Percentiles rank a stretch among this genome's conserved stretches.
phyloP scores from a whole-genome alignment of 1,140 invertebrate species.

The Idris sp. region DNA sequence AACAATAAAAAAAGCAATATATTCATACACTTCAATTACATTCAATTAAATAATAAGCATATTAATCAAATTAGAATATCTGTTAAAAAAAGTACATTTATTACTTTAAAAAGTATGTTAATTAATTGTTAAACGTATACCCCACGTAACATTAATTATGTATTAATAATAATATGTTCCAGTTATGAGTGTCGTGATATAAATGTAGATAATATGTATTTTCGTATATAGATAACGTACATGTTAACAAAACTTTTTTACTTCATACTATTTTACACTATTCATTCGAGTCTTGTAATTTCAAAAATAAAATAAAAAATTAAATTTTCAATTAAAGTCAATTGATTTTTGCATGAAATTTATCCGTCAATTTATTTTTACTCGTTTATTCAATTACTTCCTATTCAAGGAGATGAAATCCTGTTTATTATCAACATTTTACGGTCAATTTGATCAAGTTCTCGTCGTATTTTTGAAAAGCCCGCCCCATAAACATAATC shows the following conservation, averaged over 20 bases:
- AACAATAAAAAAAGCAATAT: too few relatives aligned
- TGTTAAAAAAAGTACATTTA: slow-evolving; percentile 24
- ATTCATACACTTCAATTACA: too few relatives aligned
- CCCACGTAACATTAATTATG: slow-evolving; percentile 38
- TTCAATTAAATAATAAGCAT: slow-evolving; percentile 7
- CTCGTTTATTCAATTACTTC: too few relatives aligned
- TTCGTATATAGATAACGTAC: slow-evolving; percentile 16
- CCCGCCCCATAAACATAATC: slow-evolving; percentile 5
- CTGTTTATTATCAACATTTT: too few relatives aligned
- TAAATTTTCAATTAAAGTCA: too few relatives aligned
- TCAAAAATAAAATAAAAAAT: too few relatives aligned
- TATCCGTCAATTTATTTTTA: too few relatives aligned
- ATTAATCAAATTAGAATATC: slow-evolving; percentile 3
- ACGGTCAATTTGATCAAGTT: too few relatives aligned
- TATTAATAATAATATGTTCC: slow-evolving; percentile 43
- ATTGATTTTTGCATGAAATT: too few relatives aligned
- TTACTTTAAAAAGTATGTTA: slow-evolving; percentile 42
- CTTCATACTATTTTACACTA: background rate
- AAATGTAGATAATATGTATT: slow-evolving; percentile 20
- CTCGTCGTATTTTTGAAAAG: slow-evolving; percentile 20
- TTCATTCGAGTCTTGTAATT: too few relatives aligned
- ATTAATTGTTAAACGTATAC: slow-evolving; percentile 21
- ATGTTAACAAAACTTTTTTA: slow-evolving; percentile 15
- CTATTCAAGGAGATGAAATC: too few relatives aligned
- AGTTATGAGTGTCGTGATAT: slow-evolving; percentile 40